A percentile compares a stretch with the other conserved stretches of the same genome.
These are phyloP conservation scores for Caenorhabditis sp. DNA, from an alignment of 2,888 invertebrate genomes.

Conservation along the genomic window DNA sequence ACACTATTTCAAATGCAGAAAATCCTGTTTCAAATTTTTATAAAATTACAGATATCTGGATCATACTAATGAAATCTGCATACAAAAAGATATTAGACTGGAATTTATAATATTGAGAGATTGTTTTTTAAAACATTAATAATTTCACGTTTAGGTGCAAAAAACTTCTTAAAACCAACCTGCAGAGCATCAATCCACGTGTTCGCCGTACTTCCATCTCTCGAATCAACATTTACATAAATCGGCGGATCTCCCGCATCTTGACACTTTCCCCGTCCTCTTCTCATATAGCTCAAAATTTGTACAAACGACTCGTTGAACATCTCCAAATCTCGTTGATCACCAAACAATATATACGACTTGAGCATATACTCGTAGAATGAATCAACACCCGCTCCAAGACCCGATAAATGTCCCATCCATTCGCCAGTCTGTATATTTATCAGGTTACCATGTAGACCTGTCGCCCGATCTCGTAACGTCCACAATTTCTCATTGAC, in stretches of 20 bases:
- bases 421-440: constrained; percentile 78
- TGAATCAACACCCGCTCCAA: constrained; percentile 78
- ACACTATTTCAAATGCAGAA: too few relatives aligned
- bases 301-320: constrained; percentile 76
- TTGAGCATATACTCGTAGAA: constrained; percentile 78
- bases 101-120: too few relatives aligned
- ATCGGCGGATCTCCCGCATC: constrained; percentile 76
- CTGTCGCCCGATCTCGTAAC: constrained; percentile 75
- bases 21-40: too few relatives aligned
- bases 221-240: constrained; percentile 78
- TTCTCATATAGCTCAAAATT: constrained; percentile 76
- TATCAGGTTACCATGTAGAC: constrained; percentile 77
- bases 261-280: constrained; percentile 71
- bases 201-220: constrained; percentile 76
- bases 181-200: constrained; percentile 78
- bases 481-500: constrained; percentile 76
- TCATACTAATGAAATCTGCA: too few relatives aligned
- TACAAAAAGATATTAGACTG: too few relatives aligned
- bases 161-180: too few relatives aligned
- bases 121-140: too few relatives aligned
- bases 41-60: too few relatives aligned
- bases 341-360: constrained; percentile 77
- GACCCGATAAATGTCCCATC: constrained; percentile 76
- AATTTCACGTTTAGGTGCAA: too few relatives aligned
- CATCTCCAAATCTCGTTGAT: constrained; percentile 75